phyloP scores from a whole-genome alignment of 2,113 vertebrate genomes.

The Oplegnathus fasciatus region DNA sequence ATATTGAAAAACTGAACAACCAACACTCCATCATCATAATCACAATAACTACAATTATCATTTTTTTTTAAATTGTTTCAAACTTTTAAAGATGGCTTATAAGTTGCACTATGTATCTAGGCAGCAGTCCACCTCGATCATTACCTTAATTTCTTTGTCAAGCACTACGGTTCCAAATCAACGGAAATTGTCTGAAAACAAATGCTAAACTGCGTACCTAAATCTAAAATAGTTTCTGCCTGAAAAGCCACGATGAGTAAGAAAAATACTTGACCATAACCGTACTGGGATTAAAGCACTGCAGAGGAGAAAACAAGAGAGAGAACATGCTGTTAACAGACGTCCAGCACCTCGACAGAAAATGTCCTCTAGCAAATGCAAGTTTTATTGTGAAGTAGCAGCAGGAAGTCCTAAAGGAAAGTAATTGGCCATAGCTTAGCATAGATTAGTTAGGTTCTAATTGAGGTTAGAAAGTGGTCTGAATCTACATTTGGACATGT shows the following conservation, averaged over 20 bases:
- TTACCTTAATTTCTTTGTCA: not conserved
- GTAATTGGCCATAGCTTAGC: conserved; percentile 9
- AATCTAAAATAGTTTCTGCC: not conserved
- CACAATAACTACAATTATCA: not conserved
- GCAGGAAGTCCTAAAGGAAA: conserved; percentile 8
- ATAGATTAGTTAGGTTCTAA: not conserved
- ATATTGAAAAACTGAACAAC: not conserved
- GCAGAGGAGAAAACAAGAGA: not conserved
- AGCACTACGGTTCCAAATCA: not conserved
- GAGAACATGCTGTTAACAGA: not conserved
- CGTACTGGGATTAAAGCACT: not conserved
- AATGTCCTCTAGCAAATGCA: conserved; percentile 20
- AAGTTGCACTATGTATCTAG: not conserved
- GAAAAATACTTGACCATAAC: not conserved
- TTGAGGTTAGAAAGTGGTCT: not conserved
- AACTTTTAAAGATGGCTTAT: not conserved
- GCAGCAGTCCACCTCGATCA: not conserved
- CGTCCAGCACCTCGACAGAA: not conserved
- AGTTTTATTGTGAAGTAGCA: conserved; percentile 12
- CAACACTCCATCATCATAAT: not conserved
- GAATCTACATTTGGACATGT: conserved; percentile 1
- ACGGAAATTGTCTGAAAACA: not conserved
- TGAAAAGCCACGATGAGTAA: not conserved
- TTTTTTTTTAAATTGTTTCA: not conserved
- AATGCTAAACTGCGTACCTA: not conserved